Evolutionary conservation across 2,797 vertebrate species (phyloP).

Genomic region (Pyrocephalus nanus): DNA sequence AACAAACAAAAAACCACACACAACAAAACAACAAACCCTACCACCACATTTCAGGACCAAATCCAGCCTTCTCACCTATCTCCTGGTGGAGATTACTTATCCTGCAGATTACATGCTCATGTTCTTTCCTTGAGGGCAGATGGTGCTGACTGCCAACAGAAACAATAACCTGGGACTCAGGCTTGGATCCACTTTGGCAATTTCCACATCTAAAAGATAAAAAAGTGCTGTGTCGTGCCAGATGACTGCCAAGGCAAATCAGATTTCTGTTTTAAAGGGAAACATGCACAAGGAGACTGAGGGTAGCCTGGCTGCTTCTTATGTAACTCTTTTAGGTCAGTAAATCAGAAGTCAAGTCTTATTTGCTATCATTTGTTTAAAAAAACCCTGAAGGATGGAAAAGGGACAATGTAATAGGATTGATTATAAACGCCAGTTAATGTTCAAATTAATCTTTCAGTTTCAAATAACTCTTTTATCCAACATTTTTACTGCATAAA

Average conservation of each 20-base stretch:
- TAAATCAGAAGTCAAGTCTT: neutral
- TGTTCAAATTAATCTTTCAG: neutral
- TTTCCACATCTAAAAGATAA: neutral
- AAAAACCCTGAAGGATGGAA: neutral
- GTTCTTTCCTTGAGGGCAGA: neutral
- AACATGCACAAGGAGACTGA: accelerated
- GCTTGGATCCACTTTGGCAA: neutral
- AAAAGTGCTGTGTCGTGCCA: neutral
- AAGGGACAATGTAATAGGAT: neutral
- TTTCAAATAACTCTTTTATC: neutral
- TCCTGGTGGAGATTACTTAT: neutral
- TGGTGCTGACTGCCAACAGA: neutral
- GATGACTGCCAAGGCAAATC: neutral
- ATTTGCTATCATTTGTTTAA: neutral
- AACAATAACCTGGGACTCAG: neutral
- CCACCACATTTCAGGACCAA: neutral
- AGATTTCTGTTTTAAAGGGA: neutral
- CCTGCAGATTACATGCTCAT: neutral
- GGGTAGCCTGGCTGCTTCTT: neutral
- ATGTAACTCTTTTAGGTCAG: neutral
- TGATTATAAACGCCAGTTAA: neutral
- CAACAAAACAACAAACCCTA: neutral
- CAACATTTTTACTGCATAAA: neutral
- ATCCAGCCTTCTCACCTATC: neutral
- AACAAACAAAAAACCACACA: too few species aligned